Evolutionary conservation across 1,140 invertebrate genomes (phyloP).

Genomic region (Leptinotarsa undecemlineata): DNA sequence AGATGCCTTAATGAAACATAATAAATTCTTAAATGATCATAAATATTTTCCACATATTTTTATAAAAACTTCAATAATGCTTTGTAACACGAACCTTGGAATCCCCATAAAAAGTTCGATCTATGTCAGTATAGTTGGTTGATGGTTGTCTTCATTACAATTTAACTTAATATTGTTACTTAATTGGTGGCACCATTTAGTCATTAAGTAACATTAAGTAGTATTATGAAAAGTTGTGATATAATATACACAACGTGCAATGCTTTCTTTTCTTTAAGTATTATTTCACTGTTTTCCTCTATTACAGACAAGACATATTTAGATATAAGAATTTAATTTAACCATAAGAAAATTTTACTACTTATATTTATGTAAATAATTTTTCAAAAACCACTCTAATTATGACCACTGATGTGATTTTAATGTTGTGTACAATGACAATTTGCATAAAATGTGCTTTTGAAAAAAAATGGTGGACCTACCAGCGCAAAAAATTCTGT

Average conservation of each 20-base stretch:
- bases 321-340: too few relatives aligned
- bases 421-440: too few relatives aligned
- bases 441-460: too few relatives aligned
- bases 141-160: constrained; percentile 41
- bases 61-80: constrained; percentile 20
- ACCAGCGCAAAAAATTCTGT: too few relatives aligned
- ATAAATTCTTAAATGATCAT: constrained; percentile 27
- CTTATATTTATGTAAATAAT: too few relatives aligned
- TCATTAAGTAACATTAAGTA: constrained; percentile 50
- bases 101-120: constrained; percentile 34
- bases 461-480: too few relatives aligned
- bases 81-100: constrained; percentile 24
- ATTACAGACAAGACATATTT: not conserved
- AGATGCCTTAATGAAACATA: constrained; percentile 26
- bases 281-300: constrained; percentile 44
- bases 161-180: constrained; percentile 43
- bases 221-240: constrained; percentile 48
- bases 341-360: too few relatives aligned
- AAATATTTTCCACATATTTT: constrained; percentile 28
- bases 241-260: constrained; percentile 48
- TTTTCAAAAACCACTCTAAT: too few relatives aligned
- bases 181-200: constrained; percentile 50
- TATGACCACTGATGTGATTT: too few relatives aligned
- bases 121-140: constrained; percentile 49
- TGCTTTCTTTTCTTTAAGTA: constrained; percentile 48